Evolutionary conservation across 2,888 invertebrate species (phyloP).

Genomic region (Drosophila greeni): DNA sequence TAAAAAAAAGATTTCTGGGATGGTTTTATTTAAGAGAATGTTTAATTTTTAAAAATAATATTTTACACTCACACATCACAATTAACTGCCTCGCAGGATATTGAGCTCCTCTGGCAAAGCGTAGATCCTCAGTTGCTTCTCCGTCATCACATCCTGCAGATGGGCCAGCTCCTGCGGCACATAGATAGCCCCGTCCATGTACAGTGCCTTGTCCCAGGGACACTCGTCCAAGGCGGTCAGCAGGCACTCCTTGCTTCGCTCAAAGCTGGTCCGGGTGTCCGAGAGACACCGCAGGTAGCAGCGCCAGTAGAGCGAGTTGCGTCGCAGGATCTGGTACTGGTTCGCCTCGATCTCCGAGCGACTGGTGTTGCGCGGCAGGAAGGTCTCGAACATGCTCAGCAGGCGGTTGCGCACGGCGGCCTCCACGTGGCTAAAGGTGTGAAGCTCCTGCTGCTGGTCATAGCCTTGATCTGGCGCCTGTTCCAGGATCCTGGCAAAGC

Average conservation of each 20-base stretch:
- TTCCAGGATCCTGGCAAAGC: slow-evolving; percentile 46
- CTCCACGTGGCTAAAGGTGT: slow-evolving; percentile 36
- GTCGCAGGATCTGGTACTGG: slow-evolving; percentile 57
- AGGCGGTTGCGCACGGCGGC: slow-evolving; percentile 70
- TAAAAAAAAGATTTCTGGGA: too few relatives aligned
- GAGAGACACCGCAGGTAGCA: slow-evolving; percentile 82
- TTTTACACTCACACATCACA: too few relatives aligned
- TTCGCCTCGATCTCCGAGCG: slow-evolving; percentile 44
- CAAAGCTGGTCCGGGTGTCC: slow-evolving; percentile 71
- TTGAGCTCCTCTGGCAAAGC: slow-evolving; percentile 88
- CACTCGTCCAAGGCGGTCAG: slow-evolving; percentile 82
- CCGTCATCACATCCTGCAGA: slow-evolving; percentile 87
- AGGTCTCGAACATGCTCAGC: slow-evolving; percentile 68
- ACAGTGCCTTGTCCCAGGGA: slow-evolving; percentile 84
- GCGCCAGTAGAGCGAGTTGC: slow-evolving; percentile 82
- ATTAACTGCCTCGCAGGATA: slow-evolving; percentile 79
- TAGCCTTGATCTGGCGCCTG: not conserved
- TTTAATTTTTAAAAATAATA: too few relatives aligned
- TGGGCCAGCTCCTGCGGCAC: slow-evolving; percentile 83
- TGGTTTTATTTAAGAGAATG: too few relatives aligned
- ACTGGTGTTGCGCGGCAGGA: slow-evolving; percentile 50
- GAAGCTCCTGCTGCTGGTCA: not conserved
- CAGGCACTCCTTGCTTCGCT: slow-evolving; percentile 75
- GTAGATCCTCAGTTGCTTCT: slow-evolving; percentile 86
- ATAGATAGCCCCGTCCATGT: slow-evolving; percentile 83